Percentiles rank a stretch among this genome's conserved stretches.
Evolutionary conservation across 1,140 invertebrate species (phyloP).

Genomic region (Drosophila gunungcola): DNA sequence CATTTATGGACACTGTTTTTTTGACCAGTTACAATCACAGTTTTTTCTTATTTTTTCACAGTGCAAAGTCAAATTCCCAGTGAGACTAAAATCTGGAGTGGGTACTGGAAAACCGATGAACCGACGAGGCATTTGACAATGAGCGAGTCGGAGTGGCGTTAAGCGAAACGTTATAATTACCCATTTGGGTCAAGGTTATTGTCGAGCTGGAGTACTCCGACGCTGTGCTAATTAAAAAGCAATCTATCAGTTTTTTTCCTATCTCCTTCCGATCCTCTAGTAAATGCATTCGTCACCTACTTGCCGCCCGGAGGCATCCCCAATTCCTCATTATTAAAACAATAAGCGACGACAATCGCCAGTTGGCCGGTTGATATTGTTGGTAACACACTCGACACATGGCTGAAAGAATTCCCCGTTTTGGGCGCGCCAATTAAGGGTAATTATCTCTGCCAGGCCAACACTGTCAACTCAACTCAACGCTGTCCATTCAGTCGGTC

Average conservation of each 20-base stretch:
- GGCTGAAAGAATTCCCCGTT: constrained; percentile 61
- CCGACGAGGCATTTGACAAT: constrained; percentile 42
- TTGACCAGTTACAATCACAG: too few species aligned
- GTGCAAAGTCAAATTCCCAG: constrained; percentile 54
- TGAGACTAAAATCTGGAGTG: constrained; percentile 49
- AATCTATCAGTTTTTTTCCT: constrained; percentile 51
- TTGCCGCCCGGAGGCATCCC: constrained; percentile 33
- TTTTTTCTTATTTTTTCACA: background rate
- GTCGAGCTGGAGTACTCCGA: constrained; percentile 52
- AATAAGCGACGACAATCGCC: constrained; percentile 72
- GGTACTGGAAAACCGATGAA: constrained; percentile 34
- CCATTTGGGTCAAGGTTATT: constrained; percentile 76
- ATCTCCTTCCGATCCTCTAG: constrained; percentile 13
- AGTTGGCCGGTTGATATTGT: constrained; percentile 37
- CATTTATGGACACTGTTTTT: too few species aligned
- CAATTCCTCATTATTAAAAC: constrained; percentile 58
- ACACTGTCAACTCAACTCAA: constrained; percentile 33
- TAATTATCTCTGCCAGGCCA: constrained; percentile 64
- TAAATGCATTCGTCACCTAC: constrained; percentile 54
- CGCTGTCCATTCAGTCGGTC: constrained; percentile 27
- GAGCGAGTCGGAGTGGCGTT: constrained; percentile 44
- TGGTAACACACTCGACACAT: constrained; percentile 59
- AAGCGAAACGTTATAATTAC: constrained; percentile 64
- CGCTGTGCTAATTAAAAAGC: constrained; percentile 70
- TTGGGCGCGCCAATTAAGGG: constrained; percentile 74